These are phyloP conservation scores for Carpatolechia fugitivella DNA, from an alignment of 2,888 invertebrate genomes.

Conservation along the genomic window DNA sequence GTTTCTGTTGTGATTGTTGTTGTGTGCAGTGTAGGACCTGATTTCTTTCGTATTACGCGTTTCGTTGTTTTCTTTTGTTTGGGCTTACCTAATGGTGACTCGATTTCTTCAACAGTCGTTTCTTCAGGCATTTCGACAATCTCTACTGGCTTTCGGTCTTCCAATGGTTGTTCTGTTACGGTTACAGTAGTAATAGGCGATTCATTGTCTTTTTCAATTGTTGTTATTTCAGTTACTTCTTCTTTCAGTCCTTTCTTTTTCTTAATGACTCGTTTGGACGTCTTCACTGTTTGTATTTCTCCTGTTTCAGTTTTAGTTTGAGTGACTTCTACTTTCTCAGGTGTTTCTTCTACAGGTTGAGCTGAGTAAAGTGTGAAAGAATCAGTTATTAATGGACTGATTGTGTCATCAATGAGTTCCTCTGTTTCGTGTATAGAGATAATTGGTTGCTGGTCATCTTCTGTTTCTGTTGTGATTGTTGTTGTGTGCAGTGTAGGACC, in stretches of 20 bases:
- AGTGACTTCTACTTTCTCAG: constrained; percentile 22
- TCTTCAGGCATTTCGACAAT: constrained; percentile 34
- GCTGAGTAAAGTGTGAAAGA: constrained; percentile 27
- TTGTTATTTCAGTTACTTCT: constrained; percentile 60
- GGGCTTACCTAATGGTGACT: constrained; percentile 33
- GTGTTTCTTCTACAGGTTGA: constrained; percentile 40
- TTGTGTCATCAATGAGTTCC: constrained; percentile 35
- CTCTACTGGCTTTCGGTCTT: constrained; percentile 36
- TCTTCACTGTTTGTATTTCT: constrained; percentile 23
- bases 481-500: constrained; percentile 31
- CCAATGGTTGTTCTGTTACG: constrained; percentile 19
- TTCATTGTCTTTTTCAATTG: constrained; percentile 56
- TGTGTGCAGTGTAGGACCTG: constrained; percentile 27
- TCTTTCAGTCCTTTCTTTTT: constrained; percentile 47
- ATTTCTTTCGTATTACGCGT: constrained; percentile 36
- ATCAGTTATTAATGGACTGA: background rate
- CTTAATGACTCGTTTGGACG: constrained; percentile 33
- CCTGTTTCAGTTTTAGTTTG: constrained; percentile 26
- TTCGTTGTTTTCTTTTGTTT: constrained; percentile 41
- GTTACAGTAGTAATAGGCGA: constrained; percentile 36
- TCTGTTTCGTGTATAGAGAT: constrained; percentile 42
- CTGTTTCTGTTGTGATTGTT: constrained; percentile 30
- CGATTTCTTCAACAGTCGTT: constrained; percentile 20
- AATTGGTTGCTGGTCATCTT: constrained; percentile 36
- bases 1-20: constrained; percentile 31